Conservation (phyloP, 2,888 invertebrate genomes). For the Nemoura dubitans region DNA sequence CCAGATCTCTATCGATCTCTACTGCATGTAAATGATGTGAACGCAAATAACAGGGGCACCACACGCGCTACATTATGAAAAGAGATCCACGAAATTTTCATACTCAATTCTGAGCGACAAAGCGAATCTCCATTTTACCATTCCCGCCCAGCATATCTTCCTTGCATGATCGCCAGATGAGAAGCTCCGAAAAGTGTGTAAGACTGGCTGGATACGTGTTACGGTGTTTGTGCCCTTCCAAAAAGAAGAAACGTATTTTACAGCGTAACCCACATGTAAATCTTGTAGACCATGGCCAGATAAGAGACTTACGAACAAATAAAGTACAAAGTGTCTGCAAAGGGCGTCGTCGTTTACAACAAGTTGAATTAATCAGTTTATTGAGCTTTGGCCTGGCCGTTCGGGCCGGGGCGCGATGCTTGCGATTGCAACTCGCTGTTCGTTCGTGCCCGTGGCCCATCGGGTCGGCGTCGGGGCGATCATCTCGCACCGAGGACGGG, state of each 20-base stretch:
- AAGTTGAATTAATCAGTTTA: slow-evolving; percentile 12
- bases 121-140: too few relatives aligned
- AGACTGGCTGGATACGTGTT: not conserved
- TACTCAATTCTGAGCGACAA: too few relatives aligned
- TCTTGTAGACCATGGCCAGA: not conserved
- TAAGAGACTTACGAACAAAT: not conserved
- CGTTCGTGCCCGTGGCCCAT: too few relatives aligned
- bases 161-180: not conserved
- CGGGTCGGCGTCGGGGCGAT: not conserved
- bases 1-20: too few relatives aligned
- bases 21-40: too few relatives aligned
- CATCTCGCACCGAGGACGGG: not conserved
- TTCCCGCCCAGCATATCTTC: too few relatives aligned
- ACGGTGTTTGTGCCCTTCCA: slow-evolving; percentile 1
- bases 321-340: not conserved
- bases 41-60: too few relatives aligned
- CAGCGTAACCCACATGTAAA: slow-evolving; percentile 7
- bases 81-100: too few relatives aligned
- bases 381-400: not conserved
- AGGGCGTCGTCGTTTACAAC: not conserved
- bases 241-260: not conserved
- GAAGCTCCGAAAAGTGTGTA: not conserved
- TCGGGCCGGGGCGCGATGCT: not conserved
- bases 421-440: too few relatives aligned
- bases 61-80: too few relatives aligned